These are phyloP conservation scores for Eriosoma lanigerum DNA, from an alignment of 1,140 invertebrate species.

Conservation along the genomic window DNA sequence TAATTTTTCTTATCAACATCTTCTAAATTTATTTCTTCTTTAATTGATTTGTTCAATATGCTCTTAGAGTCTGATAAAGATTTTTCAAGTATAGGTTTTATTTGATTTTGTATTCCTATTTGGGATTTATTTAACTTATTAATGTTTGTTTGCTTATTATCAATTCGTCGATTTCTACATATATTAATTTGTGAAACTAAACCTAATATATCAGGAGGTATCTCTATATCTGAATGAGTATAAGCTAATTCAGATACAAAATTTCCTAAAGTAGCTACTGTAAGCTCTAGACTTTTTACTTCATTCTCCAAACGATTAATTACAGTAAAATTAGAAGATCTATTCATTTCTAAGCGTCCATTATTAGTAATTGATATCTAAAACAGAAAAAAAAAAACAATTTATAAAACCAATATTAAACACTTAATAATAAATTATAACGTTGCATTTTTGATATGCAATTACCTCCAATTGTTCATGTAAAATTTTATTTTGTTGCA, in stretches of 20 bases:
- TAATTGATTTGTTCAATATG: not conserved
- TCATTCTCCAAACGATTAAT: slow-evolving; percentile 67
- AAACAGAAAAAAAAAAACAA: slow-evolving; percentile 48
- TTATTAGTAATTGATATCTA: slow-evolving; percentile 66
- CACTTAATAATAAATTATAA: too few species aligned
- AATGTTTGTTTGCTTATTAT: not conserved
- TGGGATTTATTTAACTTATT: slow-evolving; percentile 4
- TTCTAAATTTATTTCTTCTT: slow-evolving; percentile 20
- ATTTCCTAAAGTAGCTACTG: slow-evolving; percentile 64
- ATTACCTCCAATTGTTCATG: slow-evolving; percentile 66
- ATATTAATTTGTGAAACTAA: slow-evolving; percentile 65
- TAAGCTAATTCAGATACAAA: slow-evolving; percentile 67
- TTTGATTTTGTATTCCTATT: slow-evolving; percentile 31
- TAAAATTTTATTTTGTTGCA: slow-evolving; percentile 64
- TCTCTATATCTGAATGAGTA: slow-evolving; percentile 63
- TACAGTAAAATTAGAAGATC: slow-evolving; percentile 63
- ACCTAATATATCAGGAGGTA: slow-evolving; percentile 68
- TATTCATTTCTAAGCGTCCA: slow-evolving; percentile 65
- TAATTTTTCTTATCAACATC: slow-evolving; percentile 4
- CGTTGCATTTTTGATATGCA: not conserved
- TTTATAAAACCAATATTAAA: too few species aligned
- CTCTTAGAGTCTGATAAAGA: slow-evolving; percentile 52
- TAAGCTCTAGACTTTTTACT: slow-evolving; percentile 67
- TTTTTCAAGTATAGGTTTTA: slow-evolving; percentile 36
- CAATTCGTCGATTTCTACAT: slow-evolving; percentile 53